Base-by-base conservation (phyloP, 2,797 vertebrate genomes). In the Bovichtus diacanthus region DNA sequence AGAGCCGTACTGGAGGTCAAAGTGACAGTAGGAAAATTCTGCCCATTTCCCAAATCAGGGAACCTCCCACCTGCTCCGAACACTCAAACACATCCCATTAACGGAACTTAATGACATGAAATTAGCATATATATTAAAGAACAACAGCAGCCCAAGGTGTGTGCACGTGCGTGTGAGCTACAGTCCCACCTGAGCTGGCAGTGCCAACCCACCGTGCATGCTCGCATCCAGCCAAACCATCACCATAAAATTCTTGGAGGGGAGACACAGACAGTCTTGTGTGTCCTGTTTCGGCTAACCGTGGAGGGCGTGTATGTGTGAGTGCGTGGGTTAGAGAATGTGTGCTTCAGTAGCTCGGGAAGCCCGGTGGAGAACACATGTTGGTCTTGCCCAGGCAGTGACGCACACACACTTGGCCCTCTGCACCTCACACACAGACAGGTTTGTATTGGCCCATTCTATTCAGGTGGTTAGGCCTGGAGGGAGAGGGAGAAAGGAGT, bases 331-430 rank as follows among this genome's bases (percentile, higher is more conserved):
- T 75, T 72, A 39, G 69, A 64, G 66, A 65, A 68, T 49, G 63
- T 54, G 56, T 63, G 87, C 78, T 78, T 91, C 82, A 87, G 88
- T 67, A 63, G 85, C 85, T 90, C 15, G 74, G 70, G 87, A 81
- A 91, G 88, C 83, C 82, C 76, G 68, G 74, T 44, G 83, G 85
- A 88, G 93, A 92, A 89, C 89, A 78, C 87, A 87, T 87, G 89
- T 90, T 82, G 91, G 90, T 93, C 90, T 93, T 89, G 89, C 88
- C 87, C 88, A 80, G 85, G 76, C 55, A 89, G 93, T 95, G 95
- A 95, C 95, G 95, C 94, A 95, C 93, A 94, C 94, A 93, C 93
- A 92, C 92, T 94, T 88, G 81, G 94, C 94, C 92, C 93, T 87
- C 47, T 83, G 89, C 80, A 65, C 82, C 88, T 86, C 87, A 87